phyloP scores from a whole-genome alignment of 1,140 invertebrate genomes.

The Gerris buenoi region DNA sequence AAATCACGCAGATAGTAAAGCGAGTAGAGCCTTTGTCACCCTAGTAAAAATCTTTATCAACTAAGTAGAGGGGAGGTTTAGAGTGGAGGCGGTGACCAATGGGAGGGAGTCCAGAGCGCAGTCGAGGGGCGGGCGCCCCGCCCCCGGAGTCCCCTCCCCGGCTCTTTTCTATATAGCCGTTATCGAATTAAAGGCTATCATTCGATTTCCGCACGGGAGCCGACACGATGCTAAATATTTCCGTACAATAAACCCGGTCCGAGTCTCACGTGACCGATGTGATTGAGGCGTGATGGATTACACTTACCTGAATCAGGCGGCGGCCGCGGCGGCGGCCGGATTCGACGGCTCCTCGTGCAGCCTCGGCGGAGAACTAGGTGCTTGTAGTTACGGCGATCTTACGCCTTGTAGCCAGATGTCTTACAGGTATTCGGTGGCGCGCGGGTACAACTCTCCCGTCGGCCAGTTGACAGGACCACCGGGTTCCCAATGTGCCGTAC shows the following conservation, averaged over 20 bases:
- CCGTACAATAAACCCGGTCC: constrained; percentile 13
- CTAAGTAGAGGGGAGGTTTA: constrained; percentile 7
- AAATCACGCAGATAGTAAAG: constrained; percentile 9
- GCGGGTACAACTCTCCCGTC: constrained; percentile 32
- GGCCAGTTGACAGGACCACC: constrained; percentile 30
- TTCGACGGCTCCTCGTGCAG: constrained; percentile 47
- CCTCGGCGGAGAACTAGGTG: constrained; percentile 31
- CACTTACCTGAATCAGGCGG: constrained; percentile 53
- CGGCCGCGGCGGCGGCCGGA: constrained; percentile 37
- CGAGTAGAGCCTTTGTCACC: constrained; percentile 6
- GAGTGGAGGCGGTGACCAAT: background rate
- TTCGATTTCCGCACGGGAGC: constrained; percentile 49
- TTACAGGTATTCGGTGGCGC: constrained; percentile 44
- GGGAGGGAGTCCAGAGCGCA: constrained; percentile 16
- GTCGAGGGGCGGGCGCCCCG: constrained; percentile 17
- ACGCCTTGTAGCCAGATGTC: constrained; percentile 74
- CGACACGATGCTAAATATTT: constrained; percentile 29
- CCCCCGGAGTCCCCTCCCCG: constrained; percentile 15
- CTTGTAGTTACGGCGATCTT: constrained; percentile 38
- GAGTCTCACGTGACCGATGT: background rate
- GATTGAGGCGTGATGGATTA: constrained; percentile 41
- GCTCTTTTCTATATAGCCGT: constrained; percentile 30
- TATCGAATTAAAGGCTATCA: constrained; percentile 59
- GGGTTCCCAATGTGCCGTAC: constrained; percentile 19
- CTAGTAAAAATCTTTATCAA: constrained; percentile 15